Evolutionary conservation across 2,888 invertebrate species (phyloP).

Genomic region (Phragmatobia fuliginosa): DNA sequence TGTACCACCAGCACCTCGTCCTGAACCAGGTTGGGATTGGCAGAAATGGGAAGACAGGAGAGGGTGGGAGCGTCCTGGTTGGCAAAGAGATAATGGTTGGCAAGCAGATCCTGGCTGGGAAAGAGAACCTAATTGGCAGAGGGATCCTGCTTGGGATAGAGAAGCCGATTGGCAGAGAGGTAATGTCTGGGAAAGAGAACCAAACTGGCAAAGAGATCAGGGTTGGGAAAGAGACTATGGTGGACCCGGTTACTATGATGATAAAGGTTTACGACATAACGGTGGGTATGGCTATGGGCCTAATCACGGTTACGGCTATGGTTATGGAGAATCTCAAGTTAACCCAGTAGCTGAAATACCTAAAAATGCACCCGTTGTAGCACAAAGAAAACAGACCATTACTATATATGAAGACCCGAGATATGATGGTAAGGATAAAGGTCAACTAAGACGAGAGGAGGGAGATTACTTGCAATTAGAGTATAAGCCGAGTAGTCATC

Average conservation of each 20-base stretch:
- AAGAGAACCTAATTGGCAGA: slow-evolving; percentile 56
- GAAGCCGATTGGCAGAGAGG: slow-evolving; percentile 55
- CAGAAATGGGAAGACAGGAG: slow-evolving; percentile 68
- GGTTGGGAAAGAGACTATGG: slow-evolving; percentile 73
- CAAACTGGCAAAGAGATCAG: slow-evolving; percentile 59
- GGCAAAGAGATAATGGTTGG: slow-evolving; percentile 57
- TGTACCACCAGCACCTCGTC: slow-evolving; percentile 60
- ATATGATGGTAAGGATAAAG: slow-evolving; percentile 75
- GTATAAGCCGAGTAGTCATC: slow-evolving; percentile 77
- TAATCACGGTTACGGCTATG: slow-evolving; percentile 75
- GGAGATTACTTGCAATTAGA: slow-evolving; percentile 80
- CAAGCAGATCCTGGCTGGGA: slow-evolving; percentile 62
- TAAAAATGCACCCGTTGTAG: slow-evolving; percentile 73
- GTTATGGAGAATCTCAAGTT: slow-evolving; percentile 75
- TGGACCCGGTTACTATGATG: slow-evolving; percentile 78
- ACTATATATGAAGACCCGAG: slow-evolving; percentile 85
- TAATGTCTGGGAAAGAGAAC: slow-evolving; percentile 57
- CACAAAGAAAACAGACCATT: slow-evolving; percentile 81
- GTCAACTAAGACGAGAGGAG: slow-evolving; percentile 73
- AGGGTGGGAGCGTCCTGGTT: slow-evolving; percentile 64
- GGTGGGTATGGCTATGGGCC: slow-evolving; percentile 78
- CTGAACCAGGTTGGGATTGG: slow-evolving; percentile 73
- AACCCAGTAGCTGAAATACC: slow-evolving; percentile 72
- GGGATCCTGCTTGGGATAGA: slow-evolving; percentile 52
- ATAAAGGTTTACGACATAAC: slow-evolving; percentile 74